Conservation (phyloP, 2,797 vertebrate species). For the Tapera naevia region DNA sequence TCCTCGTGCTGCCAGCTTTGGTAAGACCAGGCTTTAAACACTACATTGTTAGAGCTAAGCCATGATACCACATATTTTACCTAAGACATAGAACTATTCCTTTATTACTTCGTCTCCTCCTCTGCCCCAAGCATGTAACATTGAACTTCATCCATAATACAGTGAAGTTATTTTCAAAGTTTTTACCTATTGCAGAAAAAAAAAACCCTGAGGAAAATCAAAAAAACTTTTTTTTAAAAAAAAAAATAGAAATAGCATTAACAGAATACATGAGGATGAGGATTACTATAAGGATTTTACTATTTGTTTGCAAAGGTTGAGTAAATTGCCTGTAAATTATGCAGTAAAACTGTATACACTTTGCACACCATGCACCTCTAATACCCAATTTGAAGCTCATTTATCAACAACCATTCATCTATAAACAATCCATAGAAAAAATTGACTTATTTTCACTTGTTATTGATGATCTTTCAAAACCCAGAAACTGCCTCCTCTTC, state of each 20-base stretch:
- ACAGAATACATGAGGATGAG: not conserved
- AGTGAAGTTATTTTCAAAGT: not conserved
- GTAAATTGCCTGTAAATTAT: not conserved
- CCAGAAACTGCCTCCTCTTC: not conserved
- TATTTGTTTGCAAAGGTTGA: not conserved
- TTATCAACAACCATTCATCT: conserved; percentile 3
- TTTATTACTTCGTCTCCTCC: too few relatives aligned
- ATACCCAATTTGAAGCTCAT: not conserved
- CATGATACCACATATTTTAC: not conserved
- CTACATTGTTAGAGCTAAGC: not conserved
- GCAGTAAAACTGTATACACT: not conserved
- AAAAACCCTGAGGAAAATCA: not conserved
- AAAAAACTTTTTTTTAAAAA: not conserved
- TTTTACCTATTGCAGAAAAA: not conserved
- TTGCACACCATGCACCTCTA: not conserved
- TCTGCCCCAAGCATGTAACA: not conserved
- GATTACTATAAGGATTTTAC: not conserved
- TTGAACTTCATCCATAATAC: not conserved
- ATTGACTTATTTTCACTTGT: not conserved
- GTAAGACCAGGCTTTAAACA: not conserved
- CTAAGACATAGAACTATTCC: not conserved
- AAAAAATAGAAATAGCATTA: not conserved
- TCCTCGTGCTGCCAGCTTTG: not conserved
- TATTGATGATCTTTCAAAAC: conserved; percentile 40
- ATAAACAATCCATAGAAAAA: not conserved